Evolutionary conservation across 1,140 invertebrate species (phyloP), one percentile per base, ranked within the genome.

Genomic region (Drosophila sturtevanti): DNA sequence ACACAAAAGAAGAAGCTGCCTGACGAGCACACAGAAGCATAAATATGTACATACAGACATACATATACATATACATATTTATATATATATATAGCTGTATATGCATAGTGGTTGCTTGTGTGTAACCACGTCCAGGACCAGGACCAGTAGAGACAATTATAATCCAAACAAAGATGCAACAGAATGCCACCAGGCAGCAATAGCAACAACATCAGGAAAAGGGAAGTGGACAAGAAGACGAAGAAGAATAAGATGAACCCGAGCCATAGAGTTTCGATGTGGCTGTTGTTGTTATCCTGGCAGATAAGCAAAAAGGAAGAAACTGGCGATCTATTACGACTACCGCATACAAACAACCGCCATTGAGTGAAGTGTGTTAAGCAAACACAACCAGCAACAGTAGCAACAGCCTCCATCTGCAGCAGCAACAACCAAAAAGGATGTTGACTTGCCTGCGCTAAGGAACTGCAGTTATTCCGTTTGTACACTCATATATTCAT

Each of bases 401-500:
- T 62, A 68, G 35, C 63, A 54, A 61, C 69, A 81, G 72, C 76
- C 72, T 59, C 72, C 75, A 68, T 48, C 16, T 72, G 27, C 65
- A 77, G 52, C 71, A 69, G 52, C 71, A 69, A 87, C 65, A 79
- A 82, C 82, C 82, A 73, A 89, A 86, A 87, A 89, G 82, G 82
- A 87, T 87, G 82, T 87, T 89, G 84, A 89, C 82, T 87, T 82
- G 84, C 84, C 86, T 73, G 77, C 82, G 82, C 65, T 76, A 76
- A 87, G 82, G 84, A 87, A 87, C 82, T 87, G 82, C 82, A 89
- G 82, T 75, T 89, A 87, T 87, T 87, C 82, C 75, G 73, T 66
- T 77, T 60, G 74, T 81, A 82, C 76, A 89, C 84, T 87, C 82
- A 87, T 87, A 87, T 87, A 87, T 87, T 87, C 79, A 87, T 87